These are phyloP conservation scores for Psilanteris sp. DNA, from an alignment of 1,140 invertebrate species.

Conservation along the genomic window DNA sequence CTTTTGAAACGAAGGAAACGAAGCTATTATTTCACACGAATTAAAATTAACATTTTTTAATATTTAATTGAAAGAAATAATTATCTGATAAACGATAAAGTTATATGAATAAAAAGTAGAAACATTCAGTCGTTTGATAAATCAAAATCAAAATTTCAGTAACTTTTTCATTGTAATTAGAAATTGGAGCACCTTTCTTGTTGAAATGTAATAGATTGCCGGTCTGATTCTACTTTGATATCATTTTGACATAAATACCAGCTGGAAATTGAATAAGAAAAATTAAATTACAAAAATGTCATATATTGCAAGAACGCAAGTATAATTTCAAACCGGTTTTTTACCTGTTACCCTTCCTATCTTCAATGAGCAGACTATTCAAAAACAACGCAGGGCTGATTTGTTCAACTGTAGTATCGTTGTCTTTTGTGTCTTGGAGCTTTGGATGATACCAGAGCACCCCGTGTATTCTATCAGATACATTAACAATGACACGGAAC, in stretches of 20 bases:
- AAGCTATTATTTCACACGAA: too few species aligned
- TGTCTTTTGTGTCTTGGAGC: conserved; percentile 49
- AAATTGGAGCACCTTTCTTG: conserved; percentile 28
- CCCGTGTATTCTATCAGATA: conserved; percentile 54
- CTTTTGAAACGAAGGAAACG: too few species aligned
- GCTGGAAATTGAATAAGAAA: conserved; percentile 32
- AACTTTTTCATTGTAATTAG: too few species aligned
- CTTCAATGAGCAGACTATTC: conserved; percentile 68
- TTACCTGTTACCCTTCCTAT: conserved; percentile 72
- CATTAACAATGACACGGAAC: conserved; percentile 57
- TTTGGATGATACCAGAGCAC: conserved; percentile 61
- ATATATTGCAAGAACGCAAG: not conserved
- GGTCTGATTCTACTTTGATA: conserved; percentile 29
- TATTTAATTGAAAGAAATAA: too few species aligned
- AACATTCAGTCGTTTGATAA: too few species aligned
- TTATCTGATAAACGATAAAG: too few species aligned
- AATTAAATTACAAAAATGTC: not conserved
- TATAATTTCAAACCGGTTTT: not conserved
- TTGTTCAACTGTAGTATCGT: conserved; percentile 51
- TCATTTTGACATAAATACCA: conserved; percentile 63
- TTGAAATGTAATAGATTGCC: conserved; percentile 38
- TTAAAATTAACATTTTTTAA: too few species aligned
- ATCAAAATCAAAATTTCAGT: too few species aligned
- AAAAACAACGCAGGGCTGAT: conserved; percentile 54
- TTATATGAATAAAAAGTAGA: too few species aligned